Base-by-base conservation (phyloP, 2,888 invertebrate genomes). In the Lepas anatifera region DNA sequence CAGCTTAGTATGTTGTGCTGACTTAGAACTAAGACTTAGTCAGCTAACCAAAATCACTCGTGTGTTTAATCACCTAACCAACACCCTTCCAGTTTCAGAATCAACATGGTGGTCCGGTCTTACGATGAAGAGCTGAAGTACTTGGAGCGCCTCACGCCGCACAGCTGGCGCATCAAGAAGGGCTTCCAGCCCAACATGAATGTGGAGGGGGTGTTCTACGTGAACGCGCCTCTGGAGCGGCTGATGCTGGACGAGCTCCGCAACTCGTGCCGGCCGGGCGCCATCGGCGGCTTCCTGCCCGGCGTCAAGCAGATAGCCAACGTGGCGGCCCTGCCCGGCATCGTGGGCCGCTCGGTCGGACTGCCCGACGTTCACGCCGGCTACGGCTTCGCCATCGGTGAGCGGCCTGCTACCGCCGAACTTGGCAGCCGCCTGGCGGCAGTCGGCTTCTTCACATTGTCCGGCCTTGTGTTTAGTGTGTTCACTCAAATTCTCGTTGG, bases 161-260 rank as follows among this genome's bases (percentile, higher is more conserved):
- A 88, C 78, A 87, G 87, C 76, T 99, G 97, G 95, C 87, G 85
- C 77, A 99, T 99, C 73, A 97, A 97, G 78, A 98, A 93, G 80
- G 98, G 97, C 6, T 99, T 99, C 80, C 98, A 99, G 78, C 96
- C 97, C 0, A 97, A 98, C 77, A 99, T 99, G 99, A 96, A 95
- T 77, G 72, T 72, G 25, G 72, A 99, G 82, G 99, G 99, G 27
- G 83, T 92, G 39, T 99, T 99, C 81, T 99, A 96, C 80, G 97
- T 97, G 0, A 99, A 99, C 78, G 85, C 85, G 72, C 86, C 87
- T 10, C 83, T 99, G 75, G 98, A 99, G 80, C 89, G 88, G 76
- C 83, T 99, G 3, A 99, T 99, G 97, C 87, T 99, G 78, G 98
- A 99, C 63, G 99, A 99, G 80, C 81, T 99, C 74, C 85, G 87